Conservation (phyloP, 2,888 invertebrate genomes). For the Atrina japonica region DNA sequence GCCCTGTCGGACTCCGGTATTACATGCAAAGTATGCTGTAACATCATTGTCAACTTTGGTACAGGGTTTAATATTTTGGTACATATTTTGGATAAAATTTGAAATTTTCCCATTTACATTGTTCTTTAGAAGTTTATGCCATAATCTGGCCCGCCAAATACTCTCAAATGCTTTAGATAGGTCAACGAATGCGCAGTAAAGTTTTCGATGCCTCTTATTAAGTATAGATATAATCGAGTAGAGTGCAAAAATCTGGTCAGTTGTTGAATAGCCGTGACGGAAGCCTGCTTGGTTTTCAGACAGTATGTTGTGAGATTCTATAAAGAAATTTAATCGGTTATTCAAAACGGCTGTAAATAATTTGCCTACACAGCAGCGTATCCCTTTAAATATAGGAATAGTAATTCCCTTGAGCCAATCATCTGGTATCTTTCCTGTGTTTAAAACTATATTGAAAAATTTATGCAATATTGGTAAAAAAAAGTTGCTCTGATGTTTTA, state of each 20-base stretch:
- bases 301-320: conserved; percentile 32
- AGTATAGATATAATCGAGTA: conserved; percentile 21
- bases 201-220: conserved; percentile 16
- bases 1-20: conserved; percentile 28
- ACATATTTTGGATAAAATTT: conserved; percentile 30
- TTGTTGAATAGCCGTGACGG: conserved; percentile 32
- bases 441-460: conserved; percentile 39
- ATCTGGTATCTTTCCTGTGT: conserved; percentile 32
- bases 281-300: conserved; percentile 47
- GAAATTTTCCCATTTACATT: conserved; percentile 32
- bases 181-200: conserved; percentile 40
- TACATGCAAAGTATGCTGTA: conserved; percentile 24
- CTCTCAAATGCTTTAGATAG: conserved; percentile 41
- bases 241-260: conserved; percentile 39
- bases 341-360: conserved; percentile 41
- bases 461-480: conserved; percentile 23
- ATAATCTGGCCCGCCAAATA: conserved; percentile 29
- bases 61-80: conserved; percentile 39
- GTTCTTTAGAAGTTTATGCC: conserved; percentile 24
- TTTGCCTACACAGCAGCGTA: conserved; percentile 43
- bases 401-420: conserved; percentile 38
- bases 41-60: conserved; percentile 3
- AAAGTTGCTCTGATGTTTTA: conserved; percentile 9
- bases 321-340: conserved; percentile 31
- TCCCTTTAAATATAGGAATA: conserved; percentile 42